Evolutionary conservation across 1,140 invertebrate genomes (phyloP), one percentile per base, ranked within the genome.

Genomic region (Heliconius himera): DNA sequence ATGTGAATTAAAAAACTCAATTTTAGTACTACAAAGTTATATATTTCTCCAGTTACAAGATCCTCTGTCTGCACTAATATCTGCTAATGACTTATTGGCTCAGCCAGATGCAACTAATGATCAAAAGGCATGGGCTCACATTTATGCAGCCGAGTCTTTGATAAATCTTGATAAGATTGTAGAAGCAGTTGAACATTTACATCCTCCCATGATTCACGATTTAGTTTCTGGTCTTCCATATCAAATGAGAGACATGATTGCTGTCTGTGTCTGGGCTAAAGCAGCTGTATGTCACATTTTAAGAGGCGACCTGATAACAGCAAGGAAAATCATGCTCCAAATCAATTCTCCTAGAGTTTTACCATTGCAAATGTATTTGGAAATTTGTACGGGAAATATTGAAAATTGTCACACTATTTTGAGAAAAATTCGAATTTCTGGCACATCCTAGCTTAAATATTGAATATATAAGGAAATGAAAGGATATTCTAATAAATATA

Each of bases 131-230:
- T 95, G 99, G 80, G 98, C 96, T 1, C 97, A 98, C 91, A 96
- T 99, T 82, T 99, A 99, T 92, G 97, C 97, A 26, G 98, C 98
- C 1, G 98, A 99, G 93, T 97, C 98, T 66, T 93, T 98, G n/a
- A 96, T 99, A 82, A 96, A 97, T 76, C 93, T 98, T 87, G 97
- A 99, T 87, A 96, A 96, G 95, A 97, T 98, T 70, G 95, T 95
- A 6, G 98, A 99, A 92, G 98, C 98, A 3, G 96, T 98, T 26
- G 96, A 97, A 79, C 96, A 98, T 91, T 95, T 99, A 36, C 97
- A 98, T 87, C 97, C 97, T 8, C 96, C 97, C 54, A 95, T 96
- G 89, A 96, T 98, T 75, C 92, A 95, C 85, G 91, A 94, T 18
- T 84, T 94, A n/a, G 91, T 94, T 8, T 89, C 90, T 22, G 89